Base-by-base conservation (phyloP, 2,888 invertebrate species). In the Aquatica leii region DNA sequence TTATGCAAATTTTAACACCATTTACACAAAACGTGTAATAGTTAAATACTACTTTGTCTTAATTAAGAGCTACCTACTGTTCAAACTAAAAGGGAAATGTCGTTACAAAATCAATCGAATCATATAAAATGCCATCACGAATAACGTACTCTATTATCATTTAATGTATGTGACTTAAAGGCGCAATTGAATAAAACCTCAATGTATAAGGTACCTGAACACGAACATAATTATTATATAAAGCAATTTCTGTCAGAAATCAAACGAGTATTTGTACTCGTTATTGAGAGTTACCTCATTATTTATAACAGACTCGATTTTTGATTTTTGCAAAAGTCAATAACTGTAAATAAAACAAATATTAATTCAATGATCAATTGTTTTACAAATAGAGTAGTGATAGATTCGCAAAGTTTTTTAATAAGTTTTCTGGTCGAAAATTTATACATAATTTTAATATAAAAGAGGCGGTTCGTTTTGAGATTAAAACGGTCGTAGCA, bases 391-490 rank as follows among this genome's bases (percentile, higher is more conserved):
- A 41, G 20, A 46, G 18, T 18, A 20, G 46, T 18, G 46, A 46
- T 18, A 20, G 24, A 6, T 24, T 59, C 53, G 49, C 37, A 54
- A 65, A 69, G 68, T 72, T 74, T 78, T 24, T 24, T 24, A 24
- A 80, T 80, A 80, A 80, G 80, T 81, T 80, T 80, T 76, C 76
- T 78, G 80, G 71, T 72, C 78, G 77, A 77, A 78, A 79, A 78
- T 77, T 77, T 74, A 76, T 73, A 73, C 74, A 69, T 76, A 73
- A 74, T 71, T 69, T 68, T 68, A 61, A 69, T 68, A 77, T 76
- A 76, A 77, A 77, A 74, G 73, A 71, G 73, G 62, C 62, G 60
- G 66, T 59, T 46, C 64, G 62, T 77, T 76, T 76, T 74, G 24
- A 74, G 76, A 77, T 77, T 76, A 78, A 77, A 76, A 74, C 76